Percentiles rank a stretch among this genome's conserved stretches.
Conservation (phyloP, 2,113 vertebrate genomes). For the Epinephelus lanceolatus region DNA sequence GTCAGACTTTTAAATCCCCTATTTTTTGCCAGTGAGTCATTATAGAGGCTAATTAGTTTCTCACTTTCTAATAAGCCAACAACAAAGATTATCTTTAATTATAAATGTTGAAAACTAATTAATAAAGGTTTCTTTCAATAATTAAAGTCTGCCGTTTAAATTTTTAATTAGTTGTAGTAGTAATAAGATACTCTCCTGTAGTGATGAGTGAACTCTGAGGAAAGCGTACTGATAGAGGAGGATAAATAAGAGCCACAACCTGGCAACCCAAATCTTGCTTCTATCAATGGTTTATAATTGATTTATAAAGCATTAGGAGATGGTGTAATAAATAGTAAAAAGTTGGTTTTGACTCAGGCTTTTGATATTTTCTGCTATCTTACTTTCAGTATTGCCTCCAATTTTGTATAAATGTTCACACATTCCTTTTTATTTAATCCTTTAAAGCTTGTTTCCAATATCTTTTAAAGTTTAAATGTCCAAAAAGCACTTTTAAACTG, state of each 20-base stretch:
- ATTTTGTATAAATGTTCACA: not conserved
- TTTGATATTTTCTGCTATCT: not conserved
- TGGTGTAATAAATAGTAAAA: no score
- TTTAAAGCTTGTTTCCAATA: not conserved
- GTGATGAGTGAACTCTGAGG: no score
- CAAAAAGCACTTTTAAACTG: not conserved
- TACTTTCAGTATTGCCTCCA: not conserved
- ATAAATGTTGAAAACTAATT: not conserved
- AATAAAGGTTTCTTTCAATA: not conserved
- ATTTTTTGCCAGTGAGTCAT: no score
- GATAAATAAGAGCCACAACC: not conserved
- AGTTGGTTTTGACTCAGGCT: no score
- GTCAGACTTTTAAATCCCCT: no score
- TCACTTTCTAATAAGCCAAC: no score
- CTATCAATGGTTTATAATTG: no score
- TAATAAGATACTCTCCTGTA: no score
- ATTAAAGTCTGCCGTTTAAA: not conserved
- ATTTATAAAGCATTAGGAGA: no score
- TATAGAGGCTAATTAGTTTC: no score
- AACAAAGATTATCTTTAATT: not conserved
- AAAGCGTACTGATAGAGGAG: not conserved
- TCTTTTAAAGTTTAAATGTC: not conserved
- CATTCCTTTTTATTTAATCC: not conserved
- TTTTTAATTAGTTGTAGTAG: no score
- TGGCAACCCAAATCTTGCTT: not conserved